Percentiles rank a stretch among this genome's conserved stretches.
Conservation (phyloP, 2,113 vertebrate genomes). For the Sapayoa aenigma region DNA sequence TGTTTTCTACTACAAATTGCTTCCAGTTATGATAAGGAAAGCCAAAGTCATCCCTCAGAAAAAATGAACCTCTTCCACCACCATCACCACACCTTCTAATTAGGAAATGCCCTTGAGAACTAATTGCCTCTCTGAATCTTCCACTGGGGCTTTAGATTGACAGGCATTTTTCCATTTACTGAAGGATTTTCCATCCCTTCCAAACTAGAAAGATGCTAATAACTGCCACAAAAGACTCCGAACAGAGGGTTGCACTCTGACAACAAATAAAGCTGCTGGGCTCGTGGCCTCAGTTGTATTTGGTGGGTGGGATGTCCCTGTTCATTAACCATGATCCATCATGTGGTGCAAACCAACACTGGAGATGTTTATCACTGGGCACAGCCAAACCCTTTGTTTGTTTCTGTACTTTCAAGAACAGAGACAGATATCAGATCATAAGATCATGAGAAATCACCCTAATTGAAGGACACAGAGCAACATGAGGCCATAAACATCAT, state of each 20-base stretch:
- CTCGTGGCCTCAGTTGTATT: not conserved
- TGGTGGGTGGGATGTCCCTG: not conserved
- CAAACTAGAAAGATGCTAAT: not conserved
- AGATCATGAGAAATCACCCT: not conserved
- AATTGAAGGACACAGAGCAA: not conserved
- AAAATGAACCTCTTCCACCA: not conserved
- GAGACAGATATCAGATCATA: not conserved
- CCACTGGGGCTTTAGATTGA: not conserved
- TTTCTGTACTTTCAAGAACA: not conserved
- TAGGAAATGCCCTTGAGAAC: constrained; percentile 9
- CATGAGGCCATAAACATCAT: not conserved
- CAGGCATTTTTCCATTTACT: not conserved
- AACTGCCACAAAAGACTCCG: not conserved
- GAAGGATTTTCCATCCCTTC: not conserved
- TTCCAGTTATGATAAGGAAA: not conserved
- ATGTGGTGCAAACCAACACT: not conserved
- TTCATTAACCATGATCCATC: not conserved
- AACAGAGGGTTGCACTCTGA: not conserved
- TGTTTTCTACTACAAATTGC: not conserved
- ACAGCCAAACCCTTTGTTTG: not conserved
- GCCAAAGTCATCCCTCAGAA: not conserved
- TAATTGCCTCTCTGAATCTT: not conserved
- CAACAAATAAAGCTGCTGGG: not conserved
- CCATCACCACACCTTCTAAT: not conserved
- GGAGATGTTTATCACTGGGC: not conserved